phyloP scores from a whole-genome alignment of 1,140 invertebrate species.

The Nylanderia fulva region DNA sequence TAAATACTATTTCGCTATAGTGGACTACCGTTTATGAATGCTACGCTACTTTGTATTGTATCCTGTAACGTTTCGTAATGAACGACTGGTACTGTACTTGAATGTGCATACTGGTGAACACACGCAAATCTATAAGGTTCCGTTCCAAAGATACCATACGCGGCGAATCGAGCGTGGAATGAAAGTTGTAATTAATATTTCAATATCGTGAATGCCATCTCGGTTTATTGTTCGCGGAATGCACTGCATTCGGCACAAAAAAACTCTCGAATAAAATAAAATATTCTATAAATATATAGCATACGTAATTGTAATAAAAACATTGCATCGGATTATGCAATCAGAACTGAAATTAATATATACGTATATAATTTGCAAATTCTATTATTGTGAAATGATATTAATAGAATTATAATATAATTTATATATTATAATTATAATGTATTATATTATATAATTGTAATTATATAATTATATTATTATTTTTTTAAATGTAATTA shows the following conservation, averaged over 20 bases:
- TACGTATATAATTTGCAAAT: not conserved
- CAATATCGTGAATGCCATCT: not conserved
- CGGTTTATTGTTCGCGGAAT: constrained; percentile 32
- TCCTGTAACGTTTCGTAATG: constrained; percentile 79
- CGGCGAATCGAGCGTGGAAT: constrained; percentile 31
- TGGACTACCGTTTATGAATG: constrained; percentile 83
- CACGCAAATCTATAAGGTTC: constrained; percentile 78
- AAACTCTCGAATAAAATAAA: not conserved
- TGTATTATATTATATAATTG: too few species aligned
- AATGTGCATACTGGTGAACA: constrained; percentile 78
- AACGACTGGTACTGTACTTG: constrained; percentile 77
- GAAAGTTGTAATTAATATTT: constrained; percentile 48
- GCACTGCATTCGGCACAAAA: constrained; percentile 7
- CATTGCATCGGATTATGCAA: not conserved
- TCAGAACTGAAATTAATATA: not conserved
- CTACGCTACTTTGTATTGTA: constrained; percentile 84
- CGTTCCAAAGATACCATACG: constrained; percentile 65
- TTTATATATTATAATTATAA: too few species aligned
- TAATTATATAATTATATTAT: too few species aligned
- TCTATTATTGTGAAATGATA: too few species aligned
- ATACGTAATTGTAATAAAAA: constrained; percentile 5
- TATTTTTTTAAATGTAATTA: too few species aligned
- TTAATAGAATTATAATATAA: too few species aligned
- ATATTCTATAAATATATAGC: too few species aligned
- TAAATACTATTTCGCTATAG: constrained; percentile 84